Evolutionary conservation across 1,140 invertebrate genomes (phyloP), one percentile per base, ranked within the genome.

Genomic region (Hyphantria cunea): DNA sequence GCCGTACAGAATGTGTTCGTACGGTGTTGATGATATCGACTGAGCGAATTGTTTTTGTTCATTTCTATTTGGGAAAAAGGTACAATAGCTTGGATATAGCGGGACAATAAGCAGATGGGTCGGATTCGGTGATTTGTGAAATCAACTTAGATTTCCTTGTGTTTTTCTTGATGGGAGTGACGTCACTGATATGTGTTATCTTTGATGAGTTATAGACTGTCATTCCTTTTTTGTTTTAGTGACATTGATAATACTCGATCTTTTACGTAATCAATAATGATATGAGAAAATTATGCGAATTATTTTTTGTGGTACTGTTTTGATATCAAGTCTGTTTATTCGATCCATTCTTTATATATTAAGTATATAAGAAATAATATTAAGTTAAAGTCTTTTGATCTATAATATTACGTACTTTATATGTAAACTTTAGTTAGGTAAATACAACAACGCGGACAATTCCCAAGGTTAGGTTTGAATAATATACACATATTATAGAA

Each of bases 1-100:
- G 69, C 66, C 68, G 67, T 79, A 84, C 79, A 80, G 78, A 84
- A 86, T 85, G 78, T 81, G 82, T 81, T 78, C 75, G 75, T 72
- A 71, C 66, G 58, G 68, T 70, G 77, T 78, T 76, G 70, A 78
- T 80, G 80, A 76, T 73, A 70, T 70, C 66, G 69, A 62, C 64
- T 31, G 33, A 13, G 10, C 41, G 55, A 66, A 64, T 68, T 54
- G 66, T 68, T 70, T 68, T 64, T 55, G 56, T 64, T 55, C 66
- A 64, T 69, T 69, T 65, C 56, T 56, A 61, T 69, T 64, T 64
- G 48, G 59, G 49, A 61, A 61, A 61, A 61, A 61, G 39, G 59
- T 52, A 58, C 55, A 58, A 58, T 58, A 58, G 55, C 14, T 42
- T 41, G 15, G 48, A 47, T 60, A 51, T 60, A 51, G 56, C 48